Evolutionary conservation across 2,888 invertebrate species (phyloP), one percentile per base, ranked within the genome.

Genomic region (Steromphala cineraria): DNA sequence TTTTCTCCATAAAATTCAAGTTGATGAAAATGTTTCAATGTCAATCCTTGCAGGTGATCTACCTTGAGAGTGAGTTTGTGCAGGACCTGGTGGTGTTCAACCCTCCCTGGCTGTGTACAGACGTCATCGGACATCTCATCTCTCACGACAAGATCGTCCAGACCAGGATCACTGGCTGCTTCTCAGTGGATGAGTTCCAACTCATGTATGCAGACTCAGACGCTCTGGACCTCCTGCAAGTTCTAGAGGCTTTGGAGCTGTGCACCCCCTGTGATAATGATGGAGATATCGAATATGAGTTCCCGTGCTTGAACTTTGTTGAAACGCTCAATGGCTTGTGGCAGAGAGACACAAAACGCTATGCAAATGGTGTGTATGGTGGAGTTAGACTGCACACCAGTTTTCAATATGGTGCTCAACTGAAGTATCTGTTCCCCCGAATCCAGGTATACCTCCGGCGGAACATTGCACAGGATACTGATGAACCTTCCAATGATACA

Each of bases 211-310:
- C 96, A 52, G 96, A 96, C 83, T 95, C 95, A 81, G 96, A 96
- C 88, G 95, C 96, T 4, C 93, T 94, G 80, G 95, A 96, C 88
- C 94, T 96, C 87, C 93, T 96, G 74, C 95, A 95, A 79, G 92
- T 94, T 13, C 93, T 97, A 71, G 96, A 96, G 93, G 95, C 96
- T 7, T 94, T 96, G 81, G 95, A 96, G 90, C 93, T 96, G 75
- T 96, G 96, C 90, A 95, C 96, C 80, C 93, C 95, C 94, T 96
- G 95, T 92, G 96, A 96, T 87, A 95, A 95, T 52, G 96, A 96
- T 81, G 96, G 95, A 2, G 96, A 96, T 88, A 94, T 95, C 17
- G 96, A 96, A 89, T 96, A 95, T 91, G 96, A 96, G 93, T 96
- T 96, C 90, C 96, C 96, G 0, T 95, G 96, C 88, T 95, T 96